Evolutionary conservation across 2,797 vertebrate genomes (phyloP), one percentile per base, ranked within the genome.

Genomic region (Heteromormyrus szaboi): DNA sequence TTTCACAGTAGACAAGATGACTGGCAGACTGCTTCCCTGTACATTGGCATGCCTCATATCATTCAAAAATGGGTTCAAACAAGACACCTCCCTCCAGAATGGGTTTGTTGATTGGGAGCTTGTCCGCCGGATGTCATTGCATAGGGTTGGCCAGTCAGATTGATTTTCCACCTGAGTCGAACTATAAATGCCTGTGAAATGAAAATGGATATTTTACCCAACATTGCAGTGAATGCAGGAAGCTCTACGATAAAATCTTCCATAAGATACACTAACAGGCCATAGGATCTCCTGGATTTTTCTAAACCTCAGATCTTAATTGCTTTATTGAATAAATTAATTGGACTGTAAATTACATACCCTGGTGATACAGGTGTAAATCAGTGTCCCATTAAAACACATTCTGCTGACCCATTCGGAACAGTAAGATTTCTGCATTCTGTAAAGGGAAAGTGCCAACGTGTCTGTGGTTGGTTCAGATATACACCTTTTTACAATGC

Each of bases 21-120:
- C 87, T 84, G 46, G 41, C 4, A n/a, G 91, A 90, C 94, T 95
- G 90, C 92, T 91, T 85, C 90, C 92, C 6, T 54, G 50, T 90
- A 93, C 95, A 90, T 90, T 93, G 88, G 93, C 93, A 89, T 94
- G 93, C 90, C 92, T 92, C 89, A 96, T 94, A 50, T 97, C 96
- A 87, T 95, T 94, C 91, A 96, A 87, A 7, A 97, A 96, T 86
- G 96, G 96, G 54, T 97, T 96, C 48, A 95, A 97, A 89, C 94
- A 94, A 88, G 96, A 96, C 4, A 96, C 92, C 91, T 95, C 94
- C 19, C 94, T 95, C 95, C 95, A 95, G 92, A 96, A 97, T 62
- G 96, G 96, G 90, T 96, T 96, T n/a, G 90, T 91, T 88, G 89
- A 92, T 89, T 92, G 95, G 90, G 92, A 92, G 90, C 88, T 17